phyloP scores from a whole-genome alignment of 2,888 invertebrate genomes.

The Elgonia sp. region DNA sequence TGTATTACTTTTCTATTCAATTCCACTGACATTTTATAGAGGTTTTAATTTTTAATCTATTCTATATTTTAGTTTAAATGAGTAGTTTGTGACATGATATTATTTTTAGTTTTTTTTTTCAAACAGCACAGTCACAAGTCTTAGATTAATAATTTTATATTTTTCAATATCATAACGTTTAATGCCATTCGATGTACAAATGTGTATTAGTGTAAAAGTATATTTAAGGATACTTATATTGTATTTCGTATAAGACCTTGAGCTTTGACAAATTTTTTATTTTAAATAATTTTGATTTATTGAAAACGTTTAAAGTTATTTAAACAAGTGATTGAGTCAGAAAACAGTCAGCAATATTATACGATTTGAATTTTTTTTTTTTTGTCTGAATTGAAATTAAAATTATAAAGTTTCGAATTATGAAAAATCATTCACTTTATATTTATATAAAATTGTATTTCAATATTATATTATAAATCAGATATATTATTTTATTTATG shows the following conservation, averaged over 20 bases:
- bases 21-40: conserved; percentile 18
- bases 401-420: no score
- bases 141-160: conserved; percentile 33
- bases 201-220: conserved; percentile 42
- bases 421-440: neutral
- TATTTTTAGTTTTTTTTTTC: no score
- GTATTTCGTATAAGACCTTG: conserved; percentile 30
- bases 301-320: neutral
- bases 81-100: no score
- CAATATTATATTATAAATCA: no score
- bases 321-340: neutral
- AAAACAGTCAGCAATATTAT: no score
- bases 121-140: neutral
- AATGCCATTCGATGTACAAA: conserved; percentile 67
- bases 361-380: no score
- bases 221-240: conserved; percentile 15
- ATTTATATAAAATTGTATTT: no score
- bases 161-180: neutral
- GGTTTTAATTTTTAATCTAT: conserved; percentile 28
- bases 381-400: no score
- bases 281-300: neutral
- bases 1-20: neutral
- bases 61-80: conserved; percentile 7
- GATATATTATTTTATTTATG: no score
- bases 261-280: conserved; percentile 10